These are phyloP conservation scores for Epinephelus lanceolatus DNA, from an alignment of 2,113 vertebrate species.

Conservation along the genomic window DNA sequence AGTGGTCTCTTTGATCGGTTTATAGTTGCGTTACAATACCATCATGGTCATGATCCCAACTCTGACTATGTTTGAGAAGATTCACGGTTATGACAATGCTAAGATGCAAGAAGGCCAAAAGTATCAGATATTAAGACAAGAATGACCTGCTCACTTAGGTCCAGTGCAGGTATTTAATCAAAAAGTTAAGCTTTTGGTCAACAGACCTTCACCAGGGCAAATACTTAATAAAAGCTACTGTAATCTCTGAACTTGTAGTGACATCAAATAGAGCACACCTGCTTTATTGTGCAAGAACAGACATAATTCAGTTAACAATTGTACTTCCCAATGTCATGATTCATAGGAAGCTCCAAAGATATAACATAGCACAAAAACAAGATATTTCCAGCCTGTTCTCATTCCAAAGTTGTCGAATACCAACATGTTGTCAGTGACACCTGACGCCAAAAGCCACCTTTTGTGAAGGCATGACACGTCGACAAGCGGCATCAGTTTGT, in stretches of 20 bases:
- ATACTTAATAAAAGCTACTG: slow-evolving; percentile 20
- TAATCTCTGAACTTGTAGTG: background rate
- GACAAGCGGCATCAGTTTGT: too few relatives aligned
- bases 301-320: too few relatives aligned
- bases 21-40: slow-evolving; percentile 3
- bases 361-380: too few relatives aligned
- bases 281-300: too few relatives aligned
- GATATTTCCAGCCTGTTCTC: too few relatives aligned
- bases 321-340: too few relatives aligned
- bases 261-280: background rate
- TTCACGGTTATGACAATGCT: background rate
- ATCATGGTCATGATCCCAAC: background rate
- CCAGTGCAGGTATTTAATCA: slow-evolving; percentile 24
- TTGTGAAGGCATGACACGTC: too few relatives aligned
- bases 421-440: too few relatives aligned
- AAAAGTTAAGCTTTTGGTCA: slow-evolving; percentile 23
- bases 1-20: background rate
- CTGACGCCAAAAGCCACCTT: too few relatives aligned
- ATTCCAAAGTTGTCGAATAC: too few relatives aligned
- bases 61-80: background rate
- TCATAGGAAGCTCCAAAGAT: too few relatives aligned
- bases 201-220: slow-evolving; percentile 6
- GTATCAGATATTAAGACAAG: background rate
- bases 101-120: background rate
- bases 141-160: background rate